Evolutionary conservation across 2,113 vertebrate species (phyloP).

Genomic region (Platichthys flesus): DNA sequence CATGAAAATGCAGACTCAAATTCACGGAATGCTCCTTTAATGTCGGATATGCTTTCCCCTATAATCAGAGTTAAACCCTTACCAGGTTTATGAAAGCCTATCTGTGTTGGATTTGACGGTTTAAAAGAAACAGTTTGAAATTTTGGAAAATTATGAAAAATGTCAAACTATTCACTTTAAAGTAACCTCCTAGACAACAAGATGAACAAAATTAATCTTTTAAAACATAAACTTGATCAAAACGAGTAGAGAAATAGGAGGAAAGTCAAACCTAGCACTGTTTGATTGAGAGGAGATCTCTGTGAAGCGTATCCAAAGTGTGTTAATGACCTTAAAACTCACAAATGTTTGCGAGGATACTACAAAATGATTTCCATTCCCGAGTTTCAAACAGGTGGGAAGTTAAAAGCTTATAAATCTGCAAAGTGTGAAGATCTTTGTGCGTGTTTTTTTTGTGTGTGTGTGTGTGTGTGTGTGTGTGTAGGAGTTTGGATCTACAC

Average conservation of each 20-base stretch:
- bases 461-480: not conserved
- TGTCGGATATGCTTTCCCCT: not conserved
- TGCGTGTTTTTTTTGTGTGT: not conserved
- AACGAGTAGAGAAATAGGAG: not conserved
- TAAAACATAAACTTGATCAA: not conserved
- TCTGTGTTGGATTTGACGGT: not conserved
- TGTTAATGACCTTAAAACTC: not conserved
- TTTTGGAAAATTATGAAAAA: not conserved
- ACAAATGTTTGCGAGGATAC: not conserved
- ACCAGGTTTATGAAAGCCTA: not conserved
- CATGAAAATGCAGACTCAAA: not conserved
- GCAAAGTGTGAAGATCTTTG: not conserved
- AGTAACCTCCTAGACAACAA: not conserved
- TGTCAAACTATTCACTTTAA: not conserved
- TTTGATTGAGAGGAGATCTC: not conserved
- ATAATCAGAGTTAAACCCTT: not conserved
- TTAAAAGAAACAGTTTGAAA: too few species aligned
- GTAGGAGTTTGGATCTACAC: conserved; percentile 50
- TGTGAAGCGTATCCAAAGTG: not conserved
- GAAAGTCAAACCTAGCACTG: not conserved
- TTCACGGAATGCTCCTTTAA: conserved; percentile 13
- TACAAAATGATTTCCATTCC: not conserved
- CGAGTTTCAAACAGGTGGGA: conserved; percentile 8
- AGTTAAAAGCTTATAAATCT: conserved; percentile 7
- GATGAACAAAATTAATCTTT: not conserved